Evolutionary conservation across 2,888 invertebrate species (phyloP).

Genomic region (Rotaria socialis): DNA sequence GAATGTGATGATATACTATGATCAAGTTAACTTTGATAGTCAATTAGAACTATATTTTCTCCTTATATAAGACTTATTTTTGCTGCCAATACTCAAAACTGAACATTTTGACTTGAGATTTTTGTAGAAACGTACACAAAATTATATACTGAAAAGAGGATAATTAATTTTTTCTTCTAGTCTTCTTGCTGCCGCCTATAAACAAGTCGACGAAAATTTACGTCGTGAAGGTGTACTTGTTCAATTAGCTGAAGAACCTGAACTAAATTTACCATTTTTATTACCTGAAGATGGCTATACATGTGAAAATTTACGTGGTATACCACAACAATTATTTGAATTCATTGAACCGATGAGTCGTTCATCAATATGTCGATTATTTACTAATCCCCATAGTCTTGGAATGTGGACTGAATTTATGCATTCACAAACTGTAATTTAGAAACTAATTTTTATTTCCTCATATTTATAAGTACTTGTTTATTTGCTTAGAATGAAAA

Average conservation of each 20-base stretch:
- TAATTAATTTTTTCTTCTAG: constrained; percentile 55
- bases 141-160: no score
- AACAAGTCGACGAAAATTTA: constrained; percentile 76
- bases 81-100: no score
- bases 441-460: neutral
- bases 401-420: constrained; percentile 46
- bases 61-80: no score
- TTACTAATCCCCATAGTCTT: constrained; percentile 41
- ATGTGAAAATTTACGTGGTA: constrained; percentile 86
- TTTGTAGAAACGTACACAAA: no score
- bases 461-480: neutral
- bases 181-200: constrained; percentile 55
- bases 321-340: constrained; percentile 79
- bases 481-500: neutral
- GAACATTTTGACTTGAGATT: no score
- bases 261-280: constrained; percentile 78
- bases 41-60: neutral
- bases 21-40: neutral
- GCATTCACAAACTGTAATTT: neutral
- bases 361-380: constrained; percentile 46
- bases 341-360: constrained; percentile 77
- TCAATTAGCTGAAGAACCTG: constrained; percentile 79
- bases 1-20: neutral
- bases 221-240: constrained; percentile 71
- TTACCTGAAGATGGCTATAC: constrained; percentile 96